Conservation (phyloP, 1,140 invertebrate genomes). For the Drosophila willistoni region DNA sequence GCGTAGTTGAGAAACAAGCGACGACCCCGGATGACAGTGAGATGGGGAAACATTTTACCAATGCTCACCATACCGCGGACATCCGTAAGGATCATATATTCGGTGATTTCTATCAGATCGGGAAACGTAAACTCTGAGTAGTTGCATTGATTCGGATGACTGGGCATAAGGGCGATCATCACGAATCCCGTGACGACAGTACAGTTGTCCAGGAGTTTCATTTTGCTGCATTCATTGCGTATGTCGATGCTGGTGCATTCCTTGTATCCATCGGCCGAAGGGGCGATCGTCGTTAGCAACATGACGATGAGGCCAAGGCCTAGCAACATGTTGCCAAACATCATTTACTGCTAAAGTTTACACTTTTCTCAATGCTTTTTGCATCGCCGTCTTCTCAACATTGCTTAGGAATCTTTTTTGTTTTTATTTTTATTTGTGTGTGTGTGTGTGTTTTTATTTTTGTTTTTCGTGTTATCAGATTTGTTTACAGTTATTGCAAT, state of each 20-base stretch:
- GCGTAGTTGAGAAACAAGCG: conserved; percentile 94
- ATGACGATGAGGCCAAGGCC: conserved; percentile 2
- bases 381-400: conserved; percentile 43
- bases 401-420: conserved; percentile 37
- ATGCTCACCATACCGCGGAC: conserved; percentile 91
- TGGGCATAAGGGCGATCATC: conserved; percentile 81
- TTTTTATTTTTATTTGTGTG: conserved; percentile 23
- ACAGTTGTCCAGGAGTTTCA: conserved; percentile 90
- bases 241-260: conserved; percentile 91
- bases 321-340: conserved; percentile 48
- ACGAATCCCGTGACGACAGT: conserved; percentile 93
- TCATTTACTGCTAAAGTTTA: conserved; percentile 36
- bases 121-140: conserved; percentile 53
- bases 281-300: conserved; percentile 12
- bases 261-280: conserved; percentile 9
- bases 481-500: conserved; percentile 53
- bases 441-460: background rate
- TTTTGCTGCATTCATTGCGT: conserved; percentile 88
- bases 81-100: conserved; percentile 86
- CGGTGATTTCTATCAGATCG: conserved; percentile 85
- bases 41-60: conserved; percentile 94
- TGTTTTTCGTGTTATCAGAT: conserved; percentile 12
- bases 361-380: conserved; percentile 30
- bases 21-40: conserved; percentile 95
- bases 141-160: conserved; percentile 33